Conservation (phyloP, 1,140 invertebrate species). For the Phymastichus coffea region DNA sequence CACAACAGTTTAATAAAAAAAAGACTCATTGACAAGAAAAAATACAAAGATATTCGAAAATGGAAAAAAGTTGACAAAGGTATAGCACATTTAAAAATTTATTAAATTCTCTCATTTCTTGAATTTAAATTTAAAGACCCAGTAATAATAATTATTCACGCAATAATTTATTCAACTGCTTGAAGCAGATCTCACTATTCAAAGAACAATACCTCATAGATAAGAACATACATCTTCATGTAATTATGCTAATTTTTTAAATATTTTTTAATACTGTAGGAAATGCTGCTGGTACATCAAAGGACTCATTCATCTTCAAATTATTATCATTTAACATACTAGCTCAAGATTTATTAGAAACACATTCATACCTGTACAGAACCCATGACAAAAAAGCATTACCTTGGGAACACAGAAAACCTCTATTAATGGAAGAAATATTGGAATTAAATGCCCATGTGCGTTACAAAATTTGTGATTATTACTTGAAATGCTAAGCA, state of each 20-base stretch:
- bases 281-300: slow-evolving; percentile 27
- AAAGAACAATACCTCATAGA: too few species aligned
- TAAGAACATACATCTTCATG: too few species aligned
- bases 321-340: slow-evolving; percentile 85
- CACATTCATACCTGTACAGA: slow-evolving; percentile 74
- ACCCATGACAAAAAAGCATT: slow-evolving; percentile 62
- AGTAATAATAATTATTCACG: too few species aligned
- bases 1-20: slow-evolving; percentile 7
- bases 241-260: too few species aligned
- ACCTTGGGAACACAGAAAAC: slow-evolving; percentile 70
- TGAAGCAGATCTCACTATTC: too few species aligned
- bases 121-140: not conserved
- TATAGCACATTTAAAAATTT: slow-evolving; percentile 11
- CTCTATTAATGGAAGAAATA: slow-evolving; percentile 73
- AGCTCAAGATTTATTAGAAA: slow-evolving; percentile 76
- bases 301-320: slow-evolving; percentile 44
- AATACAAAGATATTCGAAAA: slow-evolving; percentile 43
- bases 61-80: slow-evolving; percentile 42
- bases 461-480: slow-evolving; percentile 33
- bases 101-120: not conserved
- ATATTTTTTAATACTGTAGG: slow-evolving; percentile 34
- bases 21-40: slow-evolving; percentile 33
- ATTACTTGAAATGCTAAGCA: not conserved
- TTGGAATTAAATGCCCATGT: slow-evolving; percentile 72
- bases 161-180: too few species aligned